Evolutionary conservation across 2,888 invertebrate genomes (phyloP).

Genomic region (Campoplex capitator): DNA sequence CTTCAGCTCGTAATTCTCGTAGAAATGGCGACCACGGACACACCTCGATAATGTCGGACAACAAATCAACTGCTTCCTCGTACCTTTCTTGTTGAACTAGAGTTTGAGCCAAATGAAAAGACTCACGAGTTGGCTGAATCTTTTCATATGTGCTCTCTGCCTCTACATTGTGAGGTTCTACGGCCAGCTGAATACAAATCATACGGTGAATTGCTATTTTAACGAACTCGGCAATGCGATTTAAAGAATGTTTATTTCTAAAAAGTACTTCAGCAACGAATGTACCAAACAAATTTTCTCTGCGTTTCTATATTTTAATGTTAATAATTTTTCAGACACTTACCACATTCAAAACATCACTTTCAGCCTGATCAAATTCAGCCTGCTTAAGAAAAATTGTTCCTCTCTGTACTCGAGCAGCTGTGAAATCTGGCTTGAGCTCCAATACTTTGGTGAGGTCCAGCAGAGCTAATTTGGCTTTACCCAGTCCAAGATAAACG

Average conservation of each 20-base stretch:
- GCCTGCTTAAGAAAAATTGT: conserved; percentile 96
- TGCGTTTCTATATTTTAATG: background rate
- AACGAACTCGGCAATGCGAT: background rate
- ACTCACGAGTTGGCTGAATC: conserved; percentile 88
- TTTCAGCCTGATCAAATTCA: conserved; percentile 91
- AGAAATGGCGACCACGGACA: conserved; percentile 96
- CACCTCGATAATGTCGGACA: conserved; percentile 90
- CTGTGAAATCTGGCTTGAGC: conserved; percentile 96
- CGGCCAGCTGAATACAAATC: conserved; percentile 85
- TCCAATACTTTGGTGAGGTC: conserved; percentile 97
- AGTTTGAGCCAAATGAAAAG: conserved; percentile 88
- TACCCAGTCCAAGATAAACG: conserved; percentile 97
- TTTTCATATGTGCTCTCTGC: conserved; percentile 89
- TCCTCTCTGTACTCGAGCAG: conserved; percentile 94
- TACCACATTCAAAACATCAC: conserved; percentile 94
- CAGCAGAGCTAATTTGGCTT: conserved; percentile 96
- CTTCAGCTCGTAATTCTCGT: conserved; percentile 94
- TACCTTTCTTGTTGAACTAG: conserved; percentile 87
- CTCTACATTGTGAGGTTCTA: conserved; percentile 92
- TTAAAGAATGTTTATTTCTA: background rate
- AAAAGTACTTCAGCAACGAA: background rate
- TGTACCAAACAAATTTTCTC: background rate
- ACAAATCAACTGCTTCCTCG: conserved; percentile 87
- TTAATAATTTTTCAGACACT: conserved; percentile 81
- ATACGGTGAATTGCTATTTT: background rate